A percentile compares a stretch with the other conserved stretches of the same genome.
Evolutionary conservation across 2,888 invertebrate genomes (phyloP).

Genomic region (Busseola fusca): DNA sequence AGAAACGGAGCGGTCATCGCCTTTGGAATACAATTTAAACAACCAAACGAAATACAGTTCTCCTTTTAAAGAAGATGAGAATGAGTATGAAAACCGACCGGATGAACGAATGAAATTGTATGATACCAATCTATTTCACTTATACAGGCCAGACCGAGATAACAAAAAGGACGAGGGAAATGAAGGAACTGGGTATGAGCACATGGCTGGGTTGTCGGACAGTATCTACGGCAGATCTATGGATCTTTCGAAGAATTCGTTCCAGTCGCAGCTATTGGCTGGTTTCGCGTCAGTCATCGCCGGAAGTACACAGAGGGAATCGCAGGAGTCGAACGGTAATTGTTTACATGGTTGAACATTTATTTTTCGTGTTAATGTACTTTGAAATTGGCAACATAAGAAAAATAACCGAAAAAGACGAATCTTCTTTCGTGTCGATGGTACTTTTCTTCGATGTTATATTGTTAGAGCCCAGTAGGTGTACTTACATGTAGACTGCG

Average conservation of each 20-base stretch:
- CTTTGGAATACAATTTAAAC: constrained; percentile 73
- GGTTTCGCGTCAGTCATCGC: constrained; percentile 85
- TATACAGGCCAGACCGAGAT: constrained; percentile 80
- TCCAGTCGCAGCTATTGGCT: constrained; percentile 83
- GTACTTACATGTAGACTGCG: too few relatives aligned
- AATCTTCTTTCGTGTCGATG: too few relatives aligned
- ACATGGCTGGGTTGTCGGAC: constrained; percentile 75
- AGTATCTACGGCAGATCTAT: constrained; percentile 83
- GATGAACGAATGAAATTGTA: constrained; percentile 81
- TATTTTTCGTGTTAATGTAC: neutral
- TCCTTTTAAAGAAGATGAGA: constrained; percentile 82
- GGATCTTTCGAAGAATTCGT: constrained; percentile 82
- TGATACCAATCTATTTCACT: constrained; percentile 81
- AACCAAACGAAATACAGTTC: constrained; percentile 78
- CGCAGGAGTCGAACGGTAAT: constrained; percentile 79
- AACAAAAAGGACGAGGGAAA: constrained; percentile 72
- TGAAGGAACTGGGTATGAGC: constrained; percentile 73
- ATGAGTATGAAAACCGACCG: constrained; percentile 74
- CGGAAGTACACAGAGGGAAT: constrained; percentile 79
- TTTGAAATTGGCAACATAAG: neutral
- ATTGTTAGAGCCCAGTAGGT: too few relatives aligned
- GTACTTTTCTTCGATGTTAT: too few relatives aligned
- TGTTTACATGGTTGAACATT: neutral
- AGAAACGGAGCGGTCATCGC: constrained; percentile 73
- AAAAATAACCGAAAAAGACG: neutral